phyloP scores from a whole-genome alignment of 2,888 invertebrate genomes.

The Saturnia pavonia region DNA sequence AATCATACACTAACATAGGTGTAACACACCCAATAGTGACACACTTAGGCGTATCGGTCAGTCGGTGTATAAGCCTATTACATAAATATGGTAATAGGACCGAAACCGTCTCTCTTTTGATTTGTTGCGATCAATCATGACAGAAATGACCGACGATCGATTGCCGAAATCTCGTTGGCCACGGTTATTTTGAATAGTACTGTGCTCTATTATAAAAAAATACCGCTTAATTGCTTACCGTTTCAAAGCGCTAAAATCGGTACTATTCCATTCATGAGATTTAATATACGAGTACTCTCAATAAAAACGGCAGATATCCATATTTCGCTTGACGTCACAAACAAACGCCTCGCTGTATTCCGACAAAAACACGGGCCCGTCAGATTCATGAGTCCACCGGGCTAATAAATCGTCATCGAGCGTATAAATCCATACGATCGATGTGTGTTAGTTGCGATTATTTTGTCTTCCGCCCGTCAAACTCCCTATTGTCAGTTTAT shows the following conservation, averaged over 20 bases:
- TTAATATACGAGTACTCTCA: constrained; percentile 41
- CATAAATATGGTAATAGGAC: too few species aligned
- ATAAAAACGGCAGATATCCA: constrained; percentile 19
- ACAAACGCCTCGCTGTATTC: constrained; percentile 37
- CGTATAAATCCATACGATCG: constrained; percentile 50
- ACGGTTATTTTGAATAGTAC: too few species aligned
- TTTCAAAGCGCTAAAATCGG: neutral
- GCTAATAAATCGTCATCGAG: constrained; percentile 51
- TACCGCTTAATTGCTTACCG: too few species aligned
- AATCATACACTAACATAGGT: too few species aligned
- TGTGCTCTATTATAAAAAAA: too few species aligned
- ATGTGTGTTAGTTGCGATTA: constrained; percentile 43
- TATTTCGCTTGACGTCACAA: constrained; percentile 49
- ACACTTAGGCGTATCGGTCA: too few species aligned
- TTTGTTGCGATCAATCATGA: too few species aligned
- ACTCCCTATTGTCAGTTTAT: neutral
- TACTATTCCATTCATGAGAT: constrained; percentile 42
- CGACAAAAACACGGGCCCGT: constrained; percentile 49
- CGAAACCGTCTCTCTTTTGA: too few species aligned
- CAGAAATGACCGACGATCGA: too few species aligned
- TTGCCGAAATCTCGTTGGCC: too few species aligned
- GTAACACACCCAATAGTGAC: too few species aligned
- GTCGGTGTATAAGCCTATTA: too few species aligned
- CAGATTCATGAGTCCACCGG: constrained; percentile 49
- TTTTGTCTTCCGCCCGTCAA: constrained; percentile 36